Conservation (phyloP, 2,797 vertebrate species). For the Xenops minutus region DNA sequence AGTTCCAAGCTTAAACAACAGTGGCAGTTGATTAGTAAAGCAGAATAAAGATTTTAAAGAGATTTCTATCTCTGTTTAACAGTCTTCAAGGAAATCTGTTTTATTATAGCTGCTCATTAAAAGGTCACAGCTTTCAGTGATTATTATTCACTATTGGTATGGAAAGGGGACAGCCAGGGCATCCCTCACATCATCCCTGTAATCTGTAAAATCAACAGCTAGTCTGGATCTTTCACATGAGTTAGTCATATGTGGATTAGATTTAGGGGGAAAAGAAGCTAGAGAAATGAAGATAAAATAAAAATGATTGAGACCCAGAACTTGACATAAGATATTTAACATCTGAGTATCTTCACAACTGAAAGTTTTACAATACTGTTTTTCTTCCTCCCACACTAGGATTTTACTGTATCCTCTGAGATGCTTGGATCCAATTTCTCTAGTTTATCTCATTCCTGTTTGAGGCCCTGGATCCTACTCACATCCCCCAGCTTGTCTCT, state of each 20-base stretch:
- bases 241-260: neutral
- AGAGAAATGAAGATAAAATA: neutral
- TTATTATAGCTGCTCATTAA: neutral
- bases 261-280: neutral
- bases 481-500: neutral
- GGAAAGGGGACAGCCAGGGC: neutral
- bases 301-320: neutral
- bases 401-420: constrained; percentile 12
- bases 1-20: constrained; percentile 20
- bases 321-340: neutral
- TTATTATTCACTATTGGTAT: neutral
- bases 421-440: neutral
- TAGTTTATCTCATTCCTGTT: constrained; percentile 35
- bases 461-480: neutral
- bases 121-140: neutral
- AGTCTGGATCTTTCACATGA: constrained; percentile 4
- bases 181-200: neutral
- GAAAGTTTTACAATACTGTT: constrained; percentile 19
- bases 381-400: constrained; percentile 48
- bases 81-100: constrained; percentile 20
- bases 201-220: constrained; percentile 16
- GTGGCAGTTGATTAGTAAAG: constrained; percentile 41
- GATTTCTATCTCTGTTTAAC: constrained; percentile 34
- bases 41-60: constrained; percentile 46
- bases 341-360: constrained; percentile 38